Percentiles rank a stretch among this genome's conserved stretches.
These are phyloP conservation scores for Teleogryllus oceanicus DNA, from an alignment of 2,888 invertebrate species.

Conservation along the genomic window DNA sequence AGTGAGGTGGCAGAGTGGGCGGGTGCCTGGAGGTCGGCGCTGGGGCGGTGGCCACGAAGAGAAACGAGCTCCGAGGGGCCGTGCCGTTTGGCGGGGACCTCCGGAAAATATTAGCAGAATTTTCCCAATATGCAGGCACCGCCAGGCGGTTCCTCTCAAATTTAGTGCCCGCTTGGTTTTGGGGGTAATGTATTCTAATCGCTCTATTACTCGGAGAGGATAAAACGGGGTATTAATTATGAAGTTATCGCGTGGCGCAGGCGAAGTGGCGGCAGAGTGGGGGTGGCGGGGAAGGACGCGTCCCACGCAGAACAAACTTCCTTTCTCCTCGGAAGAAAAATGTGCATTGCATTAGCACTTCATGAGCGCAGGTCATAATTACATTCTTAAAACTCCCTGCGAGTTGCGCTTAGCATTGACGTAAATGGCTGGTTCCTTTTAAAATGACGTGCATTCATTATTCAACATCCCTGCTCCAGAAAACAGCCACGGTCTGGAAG, in stretches of 20 bases:
- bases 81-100: no score
- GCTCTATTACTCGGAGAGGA: background rate
- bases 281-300: background rate
- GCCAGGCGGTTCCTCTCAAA: background rate
- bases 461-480: background rate
- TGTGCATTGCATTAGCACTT: background rate
- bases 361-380: background rate
- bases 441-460: background rate
- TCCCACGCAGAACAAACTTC: background rate
- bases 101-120: background rate
- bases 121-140: background rate
- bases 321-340: background rate
- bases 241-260: no score
- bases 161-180: background rate
- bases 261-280: no score
- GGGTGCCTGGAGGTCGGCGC: no score
- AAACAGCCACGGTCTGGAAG: background rate
- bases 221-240: background rate
- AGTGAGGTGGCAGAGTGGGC: no score
- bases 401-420: background rate
- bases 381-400: background rate
- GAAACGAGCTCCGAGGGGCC: no score
- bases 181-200: background rate
- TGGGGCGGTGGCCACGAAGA: no score
- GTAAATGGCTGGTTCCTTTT: slow-evolving; percentile 10